Evolutionary conservation across 2,888 invertebrate genomes (phyloP).

Genomic region (Lysandra coridon): DNA sequence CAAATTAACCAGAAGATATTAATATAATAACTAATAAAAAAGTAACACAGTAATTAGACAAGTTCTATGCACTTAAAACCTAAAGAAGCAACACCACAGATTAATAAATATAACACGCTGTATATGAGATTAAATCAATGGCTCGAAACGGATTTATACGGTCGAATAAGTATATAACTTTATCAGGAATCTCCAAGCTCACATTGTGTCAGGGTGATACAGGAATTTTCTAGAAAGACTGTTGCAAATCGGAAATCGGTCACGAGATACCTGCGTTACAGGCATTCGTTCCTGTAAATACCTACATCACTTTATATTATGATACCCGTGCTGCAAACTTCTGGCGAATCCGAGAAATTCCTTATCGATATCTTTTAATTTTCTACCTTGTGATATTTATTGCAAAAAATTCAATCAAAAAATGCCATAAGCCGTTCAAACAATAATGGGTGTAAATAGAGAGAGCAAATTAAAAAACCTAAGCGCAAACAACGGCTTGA

Average conservation of each 20-base stretch:
- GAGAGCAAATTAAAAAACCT: slow-evolving; percentile 46
- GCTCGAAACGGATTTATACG: slow-evolving; percentile 7
- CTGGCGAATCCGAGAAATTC: neutral
- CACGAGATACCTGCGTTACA: neutral
- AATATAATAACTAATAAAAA: neutral
- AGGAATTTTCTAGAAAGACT: slow-evolving; percentile 5
- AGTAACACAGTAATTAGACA: neutral
- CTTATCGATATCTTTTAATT: neutral
- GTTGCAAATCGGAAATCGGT: slow-evolving; percentile 12
- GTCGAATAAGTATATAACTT: slow-evolving; percentile 2
- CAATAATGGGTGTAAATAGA: slow-evolving; percentile 37
- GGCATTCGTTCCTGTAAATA: neutral
- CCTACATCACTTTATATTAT: neutral
- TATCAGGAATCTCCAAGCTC: neutral
- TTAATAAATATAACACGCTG: neutral
- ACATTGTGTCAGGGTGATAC: neutral
- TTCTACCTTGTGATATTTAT: neutral
- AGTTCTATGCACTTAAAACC: too few relatives aligned
- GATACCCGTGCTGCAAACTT: neutral
- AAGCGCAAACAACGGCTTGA: slow-evolving; percentile 41
- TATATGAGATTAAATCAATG: slow-evolving; percentile 24
- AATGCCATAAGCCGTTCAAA: neutral
- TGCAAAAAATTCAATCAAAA: neutral
- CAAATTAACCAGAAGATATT: neutral
- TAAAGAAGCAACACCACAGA: neutral